Conservation (phyloP, 2,888 invertebrate genomes). For the Cyclophora albipunctata region DNA sequence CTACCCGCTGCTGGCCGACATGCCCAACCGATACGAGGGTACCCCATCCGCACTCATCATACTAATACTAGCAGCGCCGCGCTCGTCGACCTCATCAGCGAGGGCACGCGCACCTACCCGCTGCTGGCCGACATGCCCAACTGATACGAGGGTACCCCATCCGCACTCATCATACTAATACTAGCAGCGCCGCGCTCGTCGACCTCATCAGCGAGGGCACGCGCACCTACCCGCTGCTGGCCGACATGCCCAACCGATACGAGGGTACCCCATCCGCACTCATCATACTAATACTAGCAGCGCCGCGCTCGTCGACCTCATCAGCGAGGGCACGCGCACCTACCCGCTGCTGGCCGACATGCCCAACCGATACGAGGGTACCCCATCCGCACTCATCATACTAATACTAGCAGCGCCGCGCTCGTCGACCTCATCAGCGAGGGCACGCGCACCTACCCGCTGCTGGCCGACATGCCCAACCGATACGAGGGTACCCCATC, state of each 20-base stretch:
- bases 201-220: conserved; percentile 76
- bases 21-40: conserved; percentile 49
- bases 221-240: conserved; percentile 33
- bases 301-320: conserved; percentile 75
- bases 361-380: conserved; percentile 47
- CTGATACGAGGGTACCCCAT: conserved; percentile 40
- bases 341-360: conserved; percentile 34
- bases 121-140: conserved; percentile 35
- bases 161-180: not conserved
- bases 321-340: conserved; percentile 64
- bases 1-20: conserved; percentile 31
- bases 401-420: conserved; percentile 50
- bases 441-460: conserved; percentile 37
- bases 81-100: conserved; percentile 77
- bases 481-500: conserved; percentile 40
- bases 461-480: conserved; percentile 35
- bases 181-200: conserved; percentile 65
- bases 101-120: conserved; percentile 41
- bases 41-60: not conserved
- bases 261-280: conserved; percentile 30
- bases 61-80: conserved; percentile 50
- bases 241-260: conserved; percentile 40
- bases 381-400: not conserved
- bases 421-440: conserved; percentile 78
- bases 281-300: conserved; percentile 30